These are phyloP conservation scores for Malurus melanocephalus DNA, from an alignment of 2,113 vertebrate species.

Conservation along the genomic window DNA sequence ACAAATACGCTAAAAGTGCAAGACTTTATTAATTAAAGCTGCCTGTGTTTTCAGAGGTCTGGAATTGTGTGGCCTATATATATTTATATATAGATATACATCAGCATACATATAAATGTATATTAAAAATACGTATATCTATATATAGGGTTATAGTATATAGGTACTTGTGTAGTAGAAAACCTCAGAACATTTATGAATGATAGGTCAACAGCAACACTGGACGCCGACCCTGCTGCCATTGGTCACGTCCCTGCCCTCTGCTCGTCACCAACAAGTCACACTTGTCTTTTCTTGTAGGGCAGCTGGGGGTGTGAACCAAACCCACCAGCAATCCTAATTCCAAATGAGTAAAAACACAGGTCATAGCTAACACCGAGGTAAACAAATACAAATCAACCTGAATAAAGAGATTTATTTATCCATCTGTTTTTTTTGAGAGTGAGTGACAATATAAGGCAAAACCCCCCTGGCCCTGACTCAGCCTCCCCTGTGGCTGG, in stretches of 20 bases:
- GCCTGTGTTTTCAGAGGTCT: slow-evolving; percentile 63
- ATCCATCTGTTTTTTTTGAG: neutral
- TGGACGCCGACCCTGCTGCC: neutral
- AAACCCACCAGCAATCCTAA: neutral
- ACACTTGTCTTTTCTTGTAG: neutral
- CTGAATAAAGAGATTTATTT: slow-evolving; percentile 3
- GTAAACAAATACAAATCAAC: slow-evolving; percentile 46
- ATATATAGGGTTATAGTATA: neutral
- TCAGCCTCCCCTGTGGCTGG: neutral
- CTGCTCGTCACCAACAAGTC: neutral
- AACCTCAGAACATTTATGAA: neutral
- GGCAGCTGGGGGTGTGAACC: neutral
- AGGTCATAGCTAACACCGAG: neutral
- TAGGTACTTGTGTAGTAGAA: neutral
- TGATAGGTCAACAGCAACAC: accelerated
- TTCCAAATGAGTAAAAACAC: slow-evolving; percentile 9
- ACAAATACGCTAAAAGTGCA: slow-evolving; percentile 72
- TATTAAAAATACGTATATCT: neutral
- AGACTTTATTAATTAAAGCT: slow-evolving; percentile 67
- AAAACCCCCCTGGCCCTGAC: neutral
- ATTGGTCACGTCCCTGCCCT: accelerated
- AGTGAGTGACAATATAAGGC: neutral
- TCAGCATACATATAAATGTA: neutral
- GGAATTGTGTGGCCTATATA: slow-evolving; percentile 42
- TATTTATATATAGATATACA: slow-evolving; percentile 11